Evolutionary conservation across 2,797 vertebrate genomes (phyloP).

Genomic region (Microhierax caerulescens): DNA sequence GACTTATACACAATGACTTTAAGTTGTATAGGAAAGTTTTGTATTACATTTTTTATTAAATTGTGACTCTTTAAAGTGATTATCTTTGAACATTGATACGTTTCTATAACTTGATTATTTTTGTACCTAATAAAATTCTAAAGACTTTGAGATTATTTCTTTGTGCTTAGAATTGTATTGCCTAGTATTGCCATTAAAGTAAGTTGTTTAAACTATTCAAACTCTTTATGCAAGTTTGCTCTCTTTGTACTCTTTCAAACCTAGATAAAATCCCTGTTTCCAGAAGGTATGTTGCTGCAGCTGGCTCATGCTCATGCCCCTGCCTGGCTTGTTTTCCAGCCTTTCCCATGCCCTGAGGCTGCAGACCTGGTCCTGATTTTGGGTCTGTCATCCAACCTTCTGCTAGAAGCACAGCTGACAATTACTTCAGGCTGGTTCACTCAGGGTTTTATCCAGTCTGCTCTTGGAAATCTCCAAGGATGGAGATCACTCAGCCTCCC

Average conservation of each 20-base stretch:
- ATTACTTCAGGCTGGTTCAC: not conserved
- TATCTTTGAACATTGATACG: not conserved
- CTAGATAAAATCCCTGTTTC: not conserved
- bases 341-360: not conserved
- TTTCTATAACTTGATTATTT: constrained; percentile 34
- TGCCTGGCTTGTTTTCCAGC: not conserved
- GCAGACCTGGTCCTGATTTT: not conserved
- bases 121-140: constrained; percentile 29
- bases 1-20: not conserved
- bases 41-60: constrained; percentile 31
- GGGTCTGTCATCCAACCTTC: not conserved
- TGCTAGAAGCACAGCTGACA: not conserved
- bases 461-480: not conserved
- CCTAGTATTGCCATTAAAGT: not conserved
- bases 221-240: not conserved
- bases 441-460: not conserved
- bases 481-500: not conserved
- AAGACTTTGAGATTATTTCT: not conserved
- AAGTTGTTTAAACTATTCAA: not conserved
- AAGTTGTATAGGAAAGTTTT: constrained; percentile 6
- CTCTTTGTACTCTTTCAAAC: not conserved
- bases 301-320: not conserved
- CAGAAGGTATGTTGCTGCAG: not conserved
- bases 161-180: not conserved
- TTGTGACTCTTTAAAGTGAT: constrained; percentile 7